phyloP scores from a whole-genome alignment of 1,140 invertebrate species.

The Aphidius ervi region DNA sequence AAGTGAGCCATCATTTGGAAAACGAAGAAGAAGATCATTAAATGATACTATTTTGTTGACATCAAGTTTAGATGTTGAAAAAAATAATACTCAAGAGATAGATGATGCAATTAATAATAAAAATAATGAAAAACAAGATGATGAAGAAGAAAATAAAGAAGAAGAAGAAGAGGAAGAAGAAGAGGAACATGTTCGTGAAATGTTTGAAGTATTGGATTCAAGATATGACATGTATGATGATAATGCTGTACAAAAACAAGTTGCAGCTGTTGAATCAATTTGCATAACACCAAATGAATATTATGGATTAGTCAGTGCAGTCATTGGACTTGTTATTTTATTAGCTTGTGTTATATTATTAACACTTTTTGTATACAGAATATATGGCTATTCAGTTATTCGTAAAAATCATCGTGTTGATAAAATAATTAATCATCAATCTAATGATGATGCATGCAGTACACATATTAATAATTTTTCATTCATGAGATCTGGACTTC shows the following conservation, averaged over 20 bases:
- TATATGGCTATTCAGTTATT: constrained; percentile 45
- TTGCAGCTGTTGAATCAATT: constrained; percentile 60
- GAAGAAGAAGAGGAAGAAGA: constrained; percentile 37
- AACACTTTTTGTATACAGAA: constrained; percentile 63
- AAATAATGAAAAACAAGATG: constrained; percentile 23
- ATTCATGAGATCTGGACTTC: constrained; percentile 43
- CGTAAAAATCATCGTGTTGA: constrained; percentile 45
- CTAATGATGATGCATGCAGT: constrained; percentile 36
- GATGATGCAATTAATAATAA: constrained; percentile 12
- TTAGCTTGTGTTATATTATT: constrained; percentile 63
- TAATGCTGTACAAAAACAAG: constrained; percentile 53
- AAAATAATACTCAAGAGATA: constrained; percentile 34
- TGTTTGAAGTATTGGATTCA: constrained; percentile 80
- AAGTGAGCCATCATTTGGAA: constrained; percentile 77
- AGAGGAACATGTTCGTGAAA: constrained; percentile 74
- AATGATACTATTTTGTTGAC: constrained; percentile 49
- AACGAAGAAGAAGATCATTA: constrained; percentile 60
- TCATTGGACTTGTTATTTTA: constrained; percentile 66
- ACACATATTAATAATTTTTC: constrained; percentile 46
- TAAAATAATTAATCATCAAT: constrained; percentile 32
- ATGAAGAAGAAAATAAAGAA: constrained; percentile 19
- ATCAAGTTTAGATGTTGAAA: constrained; percentile 27
- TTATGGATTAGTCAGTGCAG: constrained; percentile 68
- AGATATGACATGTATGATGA: constrained; percentile 68
- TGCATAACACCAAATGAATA: constrained; percentile 73